Evolutionary conservation across 2,888 invertebrate species (phyloP).

Genomic region (Encarsia formosa): DNA sequence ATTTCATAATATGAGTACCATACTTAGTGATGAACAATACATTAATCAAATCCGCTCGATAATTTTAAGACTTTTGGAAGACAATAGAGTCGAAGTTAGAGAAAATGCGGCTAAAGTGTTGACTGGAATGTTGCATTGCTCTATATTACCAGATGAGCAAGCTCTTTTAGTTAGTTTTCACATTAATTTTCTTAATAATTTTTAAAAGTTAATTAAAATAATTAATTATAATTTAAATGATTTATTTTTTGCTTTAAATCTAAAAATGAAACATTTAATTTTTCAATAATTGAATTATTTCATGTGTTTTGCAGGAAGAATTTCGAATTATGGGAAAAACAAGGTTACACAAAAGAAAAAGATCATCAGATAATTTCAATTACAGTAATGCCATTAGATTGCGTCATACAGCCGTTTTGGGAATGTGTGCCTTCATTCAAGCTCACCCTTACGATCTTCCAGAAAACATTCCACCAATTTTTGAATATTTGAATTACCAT

Average conservation of each 20-base stretch:
- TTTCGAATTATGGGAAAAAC: constrained; percentile 57
- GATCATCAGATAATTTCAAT: constrained; percentile 25
- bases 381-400: constrained; percentile 49
- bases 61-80: constrained; percentile 65
- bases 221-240: background rate
- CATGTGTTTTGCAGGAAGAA: constrained; percentile 54
- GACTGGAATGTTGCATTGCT: constrained; percentile 82
- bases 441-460: constrained; percentile 87
- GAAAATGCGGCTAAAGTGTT: constrained; percentile 77
- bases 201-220: background rate
- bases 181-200: background rate
- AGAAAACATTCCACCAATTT: constrained; percentile 69
- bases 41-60: constrained; percentile 60
- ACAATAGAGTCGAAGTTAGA: constrained; percentile 74
- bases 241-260: background rate
- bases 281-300: background rate
- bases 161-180: constrained; percentile 55
- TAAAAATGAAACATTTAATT: background rate
- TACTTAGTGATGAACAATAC: constrained; percentile 55
- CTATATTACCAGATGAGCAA: constrained; percentile 64
- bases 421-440: constrained; percentile 80
- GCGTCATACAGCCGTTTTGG: constrained; percentile 82
- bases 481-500: constrained; percentile 74
- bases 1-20: constrained; percentile 67
- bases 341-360: constrained; percentile 42